Evolutionary conservation across 2,797 vertebrate genomes (phyloP).

Genomic region (Chromobotia macracanthus): DNA sequence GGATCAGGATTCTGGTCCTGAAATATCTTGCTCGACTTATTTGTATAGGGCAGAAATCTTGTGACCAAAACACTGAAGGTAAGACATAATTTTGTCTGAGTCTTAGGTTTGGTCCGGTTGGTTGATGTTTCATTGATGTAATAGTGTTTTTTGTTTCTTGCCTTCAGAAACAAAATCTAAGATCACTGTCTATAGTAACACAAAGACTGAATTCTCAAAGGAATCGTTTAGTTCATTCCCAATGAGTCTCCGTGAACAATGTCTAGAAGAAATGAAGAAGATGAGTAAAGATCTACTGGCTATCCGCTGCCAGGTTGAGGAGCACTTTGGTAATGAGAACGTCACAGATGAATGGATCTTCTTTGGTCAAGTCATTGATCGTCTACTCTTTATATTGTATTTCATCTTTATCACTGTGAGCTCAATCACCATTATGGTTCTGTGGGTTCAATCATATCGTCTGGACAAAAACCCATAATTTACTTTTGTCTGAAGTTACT

Average conservation of each 20-base stretch:
- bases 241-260: conserved; percentile 10
- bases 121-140: background rate
- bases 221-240: background rate
- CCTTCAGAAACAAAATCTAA: conserved; percentile 8
- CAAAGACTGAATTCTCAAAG: background rate
- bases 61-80: conserved; percentile 7
- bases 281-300: conserved; percentile 63
- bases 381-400: conserved; percentile 71
- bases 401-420: conserved; percentile 70
- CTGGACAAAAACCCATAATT: background rate
- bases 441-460: conserved; percentile 65
- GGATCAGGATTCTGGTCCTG: conserved; percentile 61
- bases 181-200: conserved; percentile 10
- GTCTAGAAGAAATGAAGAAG: conserved; percentile 67
- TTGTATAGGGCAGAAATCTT: conserved; percentile 28
- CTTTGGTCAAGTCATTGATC: conserved; percentile 71
- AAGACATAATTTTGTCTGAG: too few species aligned
- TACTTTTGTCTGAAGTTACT: background rate
- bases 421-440: conserved; percentile 68
- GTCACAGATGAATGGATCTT: conserved; percentile 70
- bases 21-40: conserved; percentile 43
- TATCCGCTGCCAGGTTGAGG: conserved; percentile 62
- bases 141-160: background rate
- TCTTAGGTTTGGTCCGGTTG: too few species aligned
- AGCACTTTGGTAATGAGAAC: conserved; percentile 44